Percentiles rank a stretch among this genome's conserved stretches.
Evolutionary conservation across 2,113 vertebrate genomes (phyloP).

Genomic region (Eudyptes chrysolophus): DNA sequence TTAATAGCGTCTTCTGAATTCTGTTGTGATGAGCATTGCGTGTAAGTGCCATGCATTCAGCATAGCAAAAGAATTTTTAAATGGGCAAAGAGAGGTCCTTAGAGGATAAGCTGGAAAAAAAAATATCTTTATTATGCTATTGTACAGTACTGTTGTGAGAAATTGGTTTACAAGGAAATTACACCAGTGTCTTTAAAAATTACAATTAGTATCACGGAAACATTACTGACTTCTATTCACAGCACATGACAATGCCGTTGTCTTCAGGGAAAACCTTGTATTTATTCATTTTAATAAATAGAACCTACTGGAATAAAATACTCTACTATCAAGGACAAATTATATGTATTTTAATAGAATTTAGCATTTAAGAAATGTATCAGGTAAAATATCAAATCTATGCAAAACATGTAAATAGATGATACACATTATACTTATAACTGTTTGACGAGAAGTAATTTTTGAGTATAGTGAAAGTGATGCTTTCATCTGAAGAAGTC

Average conservation of each 20-base stretch:
- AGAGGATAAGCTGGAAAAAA: background rate
- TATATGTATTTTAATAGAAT: background rate
- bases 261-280: background rate
- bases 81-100: background rate
- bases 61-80: background rate
- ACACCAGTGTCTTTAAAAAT: background rate
- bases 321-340: background rate
- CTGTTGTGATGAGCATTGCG: background rate
- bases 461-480: background rate
- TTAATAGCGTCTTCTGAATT: background rate
- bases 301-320: background rate
- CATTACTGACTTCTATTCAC: background rate
- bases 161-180: background rate
- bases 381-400: background rate
- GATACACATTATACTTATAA: background rate
- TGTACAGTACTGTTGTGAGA: background rate
- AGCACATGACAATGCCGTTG: background rate
- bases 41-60: background rate
- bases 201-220: background rate
- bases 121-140: background rate
- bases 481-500: slow-evolving; percentile 53
- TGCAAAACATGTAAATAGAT: background rate
- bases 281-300: background rate
- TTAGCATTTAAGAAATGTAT: background rate
- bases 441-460: slow-evolving; percentile 11